phyloP scores from a whole-genome alignment of 2,797 vertebrate genomes.

The Poecile montanus region DNA sequence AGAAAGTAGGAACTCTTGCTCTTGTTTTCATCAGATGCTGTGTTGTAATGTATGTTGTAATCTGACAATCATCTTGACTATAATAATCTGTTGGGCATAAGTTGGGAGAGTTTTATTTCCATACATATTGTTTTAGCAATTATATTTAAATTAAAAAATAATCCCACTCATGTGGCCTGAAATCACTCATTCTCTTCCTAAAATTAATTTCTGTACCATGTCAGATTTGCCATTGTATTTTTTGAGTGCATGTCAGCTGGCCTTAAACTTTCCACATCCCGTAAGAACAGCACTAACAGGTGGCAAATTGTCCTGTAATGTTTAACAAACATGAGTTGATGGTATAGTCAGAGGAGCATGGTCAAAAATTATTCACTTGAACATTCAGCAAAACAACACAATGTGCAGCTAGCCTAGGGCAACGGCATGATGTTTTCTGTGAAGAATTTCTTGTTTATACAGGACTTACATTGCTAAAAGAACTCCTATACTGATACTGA shows the following conservation, averaged over 20 bases:
- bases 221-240: neutral
- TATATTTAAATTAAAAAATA: neutral
- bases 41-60: neutral
- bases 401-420: neutral
- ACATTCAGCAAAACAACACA: neutral
- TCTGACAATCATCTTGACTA: neutral
- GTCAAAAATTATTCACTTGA: neutral
- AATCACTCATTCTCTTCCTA: neutral
- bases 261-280: neutral
- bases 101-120: neutral
- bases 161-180: neutral
- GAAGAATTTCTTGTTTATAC: neutral
- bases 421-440: neutral
- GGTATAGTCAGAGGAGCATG: neutral
- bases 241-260: neutral
- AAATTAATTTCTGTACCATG: neutral
- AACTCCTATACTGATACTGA: neutral
- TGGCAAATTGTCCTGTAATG: neutral
- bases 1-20: neutral
- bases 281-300: neutral
- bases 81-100: neutral
- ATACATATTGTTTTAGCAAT: neutral
- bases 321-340: neutral
- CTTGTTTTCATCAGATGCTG: neutral
- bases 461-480: neutral